A percentile compares a stretch with the other conserved stretches of the same genome.
These are phyloP conservation scores for Bombycilla garrulus DNA, from an alignment of 2,113 vertebrate species.

Conservation along the genomic window DNA sequence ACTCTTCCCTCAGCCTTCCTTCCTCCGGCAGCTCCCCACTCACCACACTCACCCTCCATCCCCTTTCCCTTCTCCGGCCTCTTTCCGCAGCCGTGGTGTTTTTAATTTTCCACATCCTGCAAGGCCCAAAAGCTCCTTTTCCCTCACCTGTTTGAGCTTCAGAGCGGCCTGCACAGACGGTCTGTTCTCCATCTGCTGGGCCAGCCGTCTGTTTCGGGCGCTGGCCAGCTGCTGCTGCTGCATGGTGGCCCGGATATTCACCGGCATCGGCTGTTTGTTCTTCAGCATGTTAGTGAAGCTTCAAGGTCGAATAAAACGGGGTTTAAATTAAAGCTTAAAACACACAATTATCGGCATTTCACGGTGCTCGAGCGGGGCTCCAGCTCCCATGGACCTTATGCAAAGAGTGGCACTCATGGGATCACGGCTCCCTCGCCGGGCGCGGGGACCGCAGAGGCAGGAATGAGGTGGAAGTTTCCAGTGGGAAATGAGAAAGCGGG, in stretches of 20 bases:
- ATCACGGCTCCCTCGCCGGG: slow-evolving; percentile 66
- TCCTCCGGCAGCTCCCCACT: neutral
- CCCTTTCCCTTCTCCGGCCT: neutral
- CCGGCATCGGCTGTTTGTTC: slow-evolving; percentile 98
- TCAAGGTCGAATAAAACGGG: slow-evolving; percentile 91
- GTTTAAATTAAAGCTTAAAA: slow-evolving; percentile 80
- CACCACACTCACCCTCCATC: neutral
- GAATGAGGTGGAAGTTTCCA: slow-evolving; percentile 2
- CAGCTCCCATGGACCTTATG: slow-evolving; percentile 75
- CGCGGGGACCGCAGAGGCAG: slow-evolving; percentile 70
- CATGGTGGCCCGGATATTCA: slow-evolving; percentile 97
- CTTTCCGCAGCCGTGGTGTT: neutral
- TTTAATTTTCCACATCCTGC: neutral
- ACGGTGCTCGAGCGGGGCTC: slow-evolving; percentile 75
- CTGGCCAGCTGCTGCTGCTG: slow-evolving; percentile 96
- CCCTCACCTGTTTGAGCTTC: slow-evolving; percentile 95
- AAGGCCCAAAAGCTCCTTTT: rapidly evolving
- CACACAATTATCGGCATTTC: slow-evolving; percentile 79
- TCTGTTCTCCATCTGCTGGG: slow-evolving; percentile 99
- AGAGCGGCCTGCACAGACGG: slow-evolving; percentile 97
- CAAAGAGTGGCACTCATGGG: slow-evolving; percentile 66
- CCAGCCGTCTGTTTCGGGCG: slow-evolving; percentile 95
- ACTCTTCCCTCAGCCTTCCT: rapidly evolving
- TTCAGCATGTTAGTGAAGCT: slow-evolving; percentile 99
- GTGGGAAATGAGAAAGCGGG: slow-evolving; percentile 30